Evolutionary conservation across 2,888 invertebrate genomes (phyloP).

Genomic region (Brachyopa scutellaris): DNA sequence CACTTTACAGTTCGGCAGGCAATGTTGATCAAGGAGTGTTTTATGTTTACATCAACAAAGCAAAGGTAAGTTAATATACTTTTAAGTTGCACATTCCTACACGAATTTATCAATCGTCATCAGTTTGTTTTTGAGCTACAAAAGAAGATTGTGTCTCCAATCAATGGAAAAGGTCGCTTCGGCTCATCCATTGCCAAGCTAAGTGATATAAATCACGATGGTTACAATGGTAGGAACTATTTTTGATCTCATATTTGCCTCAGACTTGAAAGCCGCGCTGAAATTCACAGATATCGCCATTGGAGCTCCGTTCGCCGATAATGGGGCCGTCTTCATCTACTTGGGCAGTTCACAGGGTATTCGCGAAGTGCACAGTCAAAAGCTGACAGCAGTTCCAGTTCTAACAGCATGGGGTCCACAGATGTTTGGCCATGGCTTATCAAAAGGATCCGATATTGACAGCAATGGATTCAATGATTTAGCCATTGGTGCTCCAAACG

Average conservation of each 20-base stretch:
- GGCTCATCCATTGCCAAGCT: constrained; percentile 79
- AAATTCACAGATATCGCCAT: constrained; percentile 85
- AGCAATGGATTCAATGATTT: constrained; percentile 81
- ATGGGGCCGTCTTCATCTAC: constrained; percentile 86
- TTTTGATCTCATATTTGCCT: no score
- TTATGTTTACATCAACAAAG: constrained; percentile 81
- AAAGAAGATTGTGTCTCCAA: constrained; percentile 77
- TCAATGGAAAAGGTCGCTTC: constrained; percentile 78
- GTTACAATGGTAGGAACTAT: constrained; percentile 83
- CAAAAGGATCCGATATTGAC: constrained; percentile 83
- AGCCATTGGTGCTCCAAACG: constrained; percentile 82
- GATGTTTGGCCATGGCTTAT: constrained; percentile 81
- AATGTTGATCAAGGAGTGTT: constrained; percentile 81
- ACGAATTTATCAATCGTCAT: no score
- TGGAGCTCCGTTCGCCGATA: constrained; percentile 86
- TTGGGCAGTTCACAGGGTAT: constrained; percentile 81
- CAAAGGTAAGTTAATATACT: constrained; percentile 78
- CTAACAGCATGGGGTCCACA: constrained; percentile 77
- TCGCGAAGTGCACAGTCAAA: constrained; percentile 80
- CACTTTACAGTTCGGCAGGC: constrained; percentile 80
- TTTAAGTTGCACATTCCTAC: no score
- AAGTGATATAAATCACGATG: constrained; percentile 87
- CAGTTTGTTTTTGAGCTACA: constrained; percentile 79
- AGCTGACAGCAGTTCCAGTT: constrained; percentile 77
- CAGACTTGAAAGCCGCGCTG: no score